Evolutionary conservation across 2,888 invertebrate genomes (phyloP).

Genomic region (Calameuta pallipes): DNA sequence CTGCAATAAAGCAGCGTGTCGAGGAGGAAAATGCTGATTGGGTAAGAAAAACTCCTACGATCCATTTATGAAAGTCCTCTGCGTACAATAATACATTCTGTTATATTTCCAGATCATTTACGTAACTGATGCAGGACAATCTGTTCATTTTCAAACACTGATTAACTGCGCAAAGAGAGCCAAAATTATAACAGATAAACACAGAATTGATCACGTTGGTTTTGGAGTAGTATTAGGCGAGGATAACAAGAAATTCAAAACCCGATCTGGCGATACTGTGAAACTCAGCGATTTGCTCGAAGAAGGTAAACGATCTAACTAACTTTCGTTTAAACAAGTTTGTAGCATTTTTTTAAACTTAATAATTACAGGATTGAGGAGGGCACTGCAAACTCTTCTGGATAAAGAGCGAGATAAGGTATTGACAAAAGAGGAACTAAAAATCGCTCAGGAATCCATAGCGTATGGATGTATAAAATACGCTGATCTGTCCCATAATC

Average conservation of each 20-base stretch:
- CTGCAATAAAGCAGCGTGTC: constrained; percentile 86
- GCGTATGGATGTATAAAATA: constrained; percentile 99
- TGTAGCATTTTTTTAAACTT: neutral
- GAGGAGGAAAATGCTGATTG: constrained; percentile 89
- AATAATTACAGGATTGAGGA: constrained; percentile 71
- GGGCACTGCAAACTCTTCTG: constrained; percentile 83
- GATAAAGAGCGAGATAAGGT: constrained; percentile 91
- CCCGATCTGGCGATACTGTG: constrained; percentile 96
- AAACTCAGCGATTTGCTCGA: constrained; percentile 88
- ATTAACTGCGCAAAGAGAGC: constrained; percentile 83
- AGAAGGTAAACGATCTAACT: constrained; percentile 72
- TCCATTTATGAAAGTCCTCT: neutral
- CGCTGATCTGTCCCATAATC: constrained; percentile 94
- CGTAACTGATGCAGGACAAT: constrained; percentile 94
- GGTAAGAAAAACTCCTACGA: constrained; percentile 66
- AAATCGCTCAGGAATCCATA: constrained; percentile 86
- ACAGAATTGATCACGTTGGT: constrained; percentile 88
- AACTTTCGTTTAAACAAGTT: neutral
- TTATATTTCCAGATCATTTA: constrained; percentile 54
- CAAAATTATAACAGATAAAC: constrained; percentile 76
- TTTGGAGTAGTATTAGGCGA: constrained; percentile 98
- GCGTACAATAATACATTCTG: neutral
- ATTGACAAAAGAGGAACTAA: constrained; percentile 83
- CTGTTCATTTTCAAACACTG: constrained; percentile 78
- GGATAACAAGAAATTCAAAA: constrained; percentile 99